Evolutionary conservation across 2,888 invertebrate species (phyloP), one percentile per base, ranked within the genome.

Genomic region (Xestia xanthographa): DNA sequence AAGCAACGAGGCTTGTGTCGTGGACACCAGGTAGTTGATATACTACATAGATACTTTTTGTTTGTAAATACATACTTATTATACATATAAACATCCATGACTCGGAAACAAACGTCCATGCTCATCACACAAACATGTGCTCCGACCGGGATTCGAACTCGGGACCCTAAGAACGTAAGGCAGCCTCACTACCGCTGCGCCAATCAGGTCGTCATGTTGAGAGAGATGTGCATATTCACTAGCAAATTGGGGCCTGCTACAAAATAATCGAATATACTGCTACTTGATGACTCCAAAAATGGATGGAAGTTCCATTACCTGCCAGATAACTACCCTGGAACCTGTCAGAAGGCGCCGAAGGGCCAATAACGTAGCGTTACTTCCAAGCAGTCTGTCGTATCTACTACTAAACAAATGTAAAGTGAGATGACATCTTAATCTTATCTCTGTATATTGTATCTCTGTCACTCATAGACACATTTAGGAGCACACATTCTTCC

Each of bases 401-500:
- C 12, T 29, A 58, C 26, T 74, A 22, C 3, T 22, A 41, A 29
- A 38, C 29, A 14, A 20, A 43, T 29, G 5, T 22, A 9, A 56
- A 77, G 14, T 63, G n/a, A 34, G 29, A 65, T 22, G 20, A 56
- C 9, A 45, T 8, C 1, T 14, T 20, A n/a, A 45, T 8, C 1
- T 14, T 20, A n/a, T 38, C n/a, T 69, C n/a, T 34, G n/a, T 34
- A 26, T 12, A 17, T 26, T 14, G 4, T 34, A 14, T 53, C 38
- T 71, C 63, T 50, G 38, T 68, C 65, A 48, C 58, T 41, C 66
- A 2, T 5, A 66, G 45, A 60, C 43, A 63, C 29, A 58, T 66
- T 68, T 48, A 65, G 22, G 12, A 72, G 9, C 38, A 41, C 20
- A 56, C 41, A 74, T 69, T 58, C 38, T 53, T 72, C 50, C 12